Percentiles rank a stretch among this genome's conserved stretches.
Evolutionary conservation across 2,888 invertebrate genomes (phyloP).

Genomic region (Lepas anatifera): DNA sequence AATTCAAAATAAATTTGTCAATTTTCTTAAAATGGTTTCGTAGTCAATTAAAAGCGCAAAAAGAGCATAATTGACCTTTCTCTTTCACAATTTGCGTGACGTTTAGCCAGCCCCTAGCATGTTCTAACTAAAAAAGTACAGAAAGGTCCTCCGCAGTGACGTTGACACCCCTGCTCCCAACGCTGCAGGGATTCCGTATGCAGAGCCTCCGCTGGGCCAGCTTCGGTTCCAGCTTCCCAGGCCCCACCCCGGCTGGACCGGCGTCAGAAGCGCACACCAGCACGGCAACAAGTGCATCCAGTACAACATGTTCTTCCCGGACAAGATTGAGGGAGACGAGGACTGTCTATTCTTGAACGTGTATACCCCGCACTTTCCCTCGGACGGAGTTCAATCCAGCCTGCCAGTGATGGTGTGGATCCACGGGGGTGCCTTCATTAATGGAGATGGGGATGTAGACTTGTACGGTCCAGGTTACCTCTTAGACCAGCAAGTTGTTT

Average conservation of each 20-base stretch:
- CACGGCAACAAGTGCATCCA: slow-evolving; percentile 81
- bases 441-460: slow-evolving; percentile 21
- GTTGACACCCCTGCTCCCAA: not conserved
- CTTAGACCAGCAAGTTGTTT: slow-evolving; percentile 21
- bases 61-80: no score
- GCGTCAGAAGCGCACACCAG: slow-evolving; percentile 63
- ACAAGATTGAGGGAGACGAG: slow-evolving; percentile 80
- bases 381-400: not conserved
- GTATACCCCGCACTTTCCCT: slow-evolving; percentile 58
- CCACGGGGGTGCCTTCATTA: slow-evolving; percentile 26
- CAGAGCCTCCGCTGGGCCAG: slow-evolving; percentile 68
- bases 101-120: no score
- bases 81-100: no score
- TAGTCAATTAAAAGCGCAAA: no score
- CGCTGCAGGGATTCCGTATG: slow-evolving; percentile 49
- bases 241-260: slow-evolving; percentile 30
- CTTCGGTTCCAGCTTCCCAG: slow-evolving; percentile 24
- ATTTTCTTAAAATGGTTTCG: no score
- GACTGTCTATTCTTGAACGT: slow-evolving; percentile 92
- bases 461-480: slow-evolving; percentile 20
- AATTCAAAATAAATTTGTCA: no score
- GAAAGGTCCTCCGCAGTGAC: no score
- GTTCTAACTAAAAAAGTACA: no score
- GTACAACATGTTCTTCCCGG: slow-evolving; percentile 52
- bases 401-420: slow-evolving; percentile 26